Base-by-base conservation (phyloP, 2,888 invertebrate species). In the Rhodophaea formosa region DNA sequence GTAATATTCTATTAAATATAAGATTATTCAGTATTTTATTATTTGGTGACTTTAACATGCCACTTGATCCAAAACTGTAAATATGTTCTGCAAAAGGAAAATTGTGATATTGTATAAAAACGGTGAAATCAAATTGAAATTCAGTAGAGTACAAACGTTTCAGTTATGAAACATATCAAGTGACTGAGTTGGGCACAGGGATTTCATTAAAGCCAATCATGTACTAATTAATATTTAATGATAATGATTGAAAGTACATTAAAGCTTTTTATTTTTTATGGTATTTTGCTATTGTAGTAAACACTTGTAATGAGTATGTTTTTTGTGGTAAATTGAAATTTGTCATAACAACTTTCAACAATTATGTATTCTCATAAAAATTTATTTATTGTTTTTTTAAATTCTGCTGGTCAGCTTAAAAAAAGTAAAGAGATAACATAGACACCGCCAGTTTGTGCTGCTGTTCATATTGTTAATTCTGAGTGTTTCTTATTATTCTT, bases 91-190 rank as follows among this genome's bases (percentile, higher is more conserved):
- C 51, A 59, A 59, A 54, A 53, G 59, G 58, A 64, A 60, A 56
- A 58, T 53, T 54, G 54, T 54, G 54, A 54, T 54, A 55, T 56
- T 42, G 32, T 35, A 17, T 57, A 57, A 45, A 52, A 17, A 46
- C 6, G 29, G 17, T 10, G 45, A 59, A 23, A 23, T 23, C 10
- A 42, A 47, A 46, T 45, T 43, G 53, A 59, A 59, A 56, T 56
- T 58, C 53, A 56, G 59, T 60, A 61, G 30, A 79, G 80, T 81
- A 81, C 80, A 79, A 80, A 76, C 62, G 65, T 74, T 77, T 75
- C 71, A 72, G 62, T 55, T 60, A 56, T 72, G 68, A 69, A 74
- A 71, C 74, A 75, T 74, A 75, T 77, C 73, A 75, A 65, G 56
- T 59, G 70, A 76, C 74, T 75, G 70, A 71, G 63, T 66, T 67